Percentiles rank a stretch among this genome's conserved stretches.
phyloP scores from a whole-genome alignment of 2,888 invertebrate species.

The Girardia tigrina region DNA sequence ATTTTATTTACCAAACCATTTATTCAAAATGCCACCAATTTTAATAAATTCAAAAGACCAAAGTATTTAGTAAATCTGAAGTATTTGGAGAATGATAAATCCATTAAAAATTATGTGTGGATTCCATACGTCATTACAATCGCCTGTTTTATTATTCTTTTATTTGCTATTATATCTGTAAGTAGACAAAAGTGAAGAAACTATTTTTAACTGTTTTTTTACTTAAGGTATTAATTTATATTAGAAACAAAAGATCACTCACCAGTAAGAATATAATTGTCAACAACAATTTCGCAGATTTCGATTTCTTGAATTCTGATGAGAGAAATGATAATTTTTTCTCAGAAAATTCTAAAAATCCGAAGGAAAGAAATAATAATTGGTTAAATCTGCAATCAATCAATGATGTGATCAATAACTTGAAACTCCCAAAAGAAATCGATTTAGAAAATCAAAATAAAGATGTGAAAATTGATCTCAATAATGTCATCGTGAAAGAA shows the following conservation, averaged over 20 bases:
- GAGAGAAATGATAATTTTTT: neutral
- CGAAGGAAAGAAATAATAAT: neutral
- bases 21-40: neutral
- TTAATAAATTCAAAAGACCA: neutral
- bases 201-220: neutral
- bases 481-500: neutral
- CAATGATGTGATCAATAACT: neutral
- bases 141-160: neutral
- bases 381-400: neutral
- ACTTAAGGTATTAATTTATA: slow-evolving; percentile 10
- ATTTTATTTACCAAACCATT: neutral
- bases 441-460: neutral
- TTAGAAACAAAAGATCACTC: neutral
- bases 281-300: neutral
- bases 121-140: neutral
- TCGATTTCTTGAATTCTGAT: neutral
- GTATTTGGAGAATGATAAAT: neutral
- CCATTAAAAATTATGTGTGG: neutral
- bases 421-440: neutral
- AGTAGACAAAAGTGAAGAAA: neutral
- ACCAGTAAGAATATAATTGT: slow-evolving; percentile 1
- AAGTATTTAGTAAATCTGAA: slow-evolving; percentile 16
- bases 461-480: neutral
- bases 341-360: neutral
- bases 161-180: slow-evolving; percentile 11